phyloP scores from a whole-genome alignment of 2,113 vertebrate species.

The Acinonyx jubatus region DNA sequence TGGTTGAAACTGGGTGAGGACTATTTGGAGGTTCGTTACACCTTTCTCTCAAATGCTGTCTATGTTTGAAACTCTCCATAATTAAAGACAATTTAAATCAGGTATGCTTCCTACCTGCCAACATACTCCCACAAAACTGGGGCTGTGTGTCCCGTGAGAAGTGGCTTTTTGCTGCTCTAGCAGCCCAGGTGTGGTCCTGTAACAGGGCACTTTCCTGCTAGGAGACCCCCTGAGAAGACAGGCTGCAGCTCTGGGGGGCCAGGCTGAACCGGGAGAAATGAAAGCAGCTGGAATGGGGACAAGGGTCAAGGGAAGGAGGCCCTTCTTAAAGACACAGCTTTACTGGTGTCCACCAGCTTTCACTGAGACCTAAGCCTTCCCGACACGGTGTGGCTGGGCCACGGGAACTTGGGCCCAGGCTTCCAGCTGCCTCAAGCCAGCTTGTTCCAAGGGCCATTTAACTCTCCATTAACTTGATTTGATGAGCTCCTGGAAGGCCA shows the following conservation, averaged over 20 bases:
- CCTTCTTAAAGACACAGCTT: neutral
- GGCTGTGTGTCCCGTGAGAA: neutral
- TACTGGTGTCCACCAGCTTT: neutral
- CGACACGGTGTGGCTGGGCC: too few species aligned
- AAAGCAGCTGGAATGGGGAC: neutral
- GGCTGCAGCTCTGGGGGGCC: neutral
- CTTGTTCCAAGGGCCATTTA: slow-evolving; percentile 63
- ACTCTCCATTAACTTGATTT: slow-evolving; percentile 66
- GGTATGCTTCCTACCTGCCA: neutral
- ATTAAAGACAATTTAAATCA: neutral
- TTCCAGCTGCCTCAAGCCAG: slow-evolving; percentile 33
- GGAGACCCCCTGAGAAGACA: neutral
- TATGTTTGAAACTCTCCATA: neutral
- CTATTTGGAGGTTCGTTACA: neutral
- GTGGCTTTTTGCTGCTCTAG: neutral
- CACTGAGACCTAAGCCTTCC: neutral
- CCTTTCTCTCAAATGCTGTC: neutral
- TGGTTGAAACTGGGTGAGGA: neutral
- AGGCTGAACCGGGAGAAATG: neutral
- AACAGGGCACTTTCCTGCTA: neutral
- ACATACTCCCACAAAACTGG: neutral
- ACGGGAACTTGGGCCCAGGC: neutral
- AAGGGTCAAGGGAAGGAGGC: neutral
- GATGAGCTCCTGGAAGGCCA: slow-evolving; percentile 58
- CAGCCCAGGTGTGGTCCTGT: neutral